These are phyloP conservation scores for Drosophila jambulina DNA, from an alignment of 1,140 invertebrate species.

Conservation along the genomic window DNA sequence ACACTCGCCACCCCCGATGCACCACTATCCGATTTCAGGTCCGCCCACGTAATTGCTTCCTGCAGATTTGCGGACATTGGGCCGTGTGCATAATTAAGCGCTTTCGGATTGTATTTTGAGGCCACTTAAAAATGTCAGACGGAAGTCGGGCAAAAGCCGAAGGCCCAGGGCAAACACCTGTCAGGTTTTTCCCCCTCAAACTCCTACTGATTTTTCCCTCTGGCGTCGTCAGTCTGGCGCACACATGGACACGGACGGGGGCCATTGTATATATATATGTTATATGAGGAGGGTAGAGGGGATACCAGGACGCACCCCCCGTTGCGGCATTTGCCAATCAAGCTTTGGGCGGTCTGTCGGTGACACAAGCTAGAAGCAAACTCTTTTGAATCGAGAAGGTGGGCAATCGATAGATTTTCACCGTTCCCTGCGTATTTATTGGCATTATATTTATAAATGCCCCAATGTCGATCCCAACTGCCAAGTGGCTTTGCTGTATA, in stretches of 20 bases:
- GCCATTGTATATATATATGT: background rate
- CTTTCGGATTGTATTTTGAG: conserved; percentile 59
- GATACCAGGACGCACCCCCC: conserved; percentile 13
- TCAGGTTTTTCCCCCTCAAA: conserved; percentile 45
- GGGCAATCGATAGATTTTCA: conserved; percentile 70
- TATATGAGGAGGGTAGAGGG: background rate
- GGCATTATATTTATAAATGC: conserved; percentile 67
- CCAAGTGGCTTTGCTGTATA: conserved; percentile 50
- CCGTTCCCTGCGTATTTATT: conserved; percentile 62
- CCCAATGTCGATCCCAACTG: conserved; percentile 44
- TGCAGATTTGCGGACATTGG: conserved; percentile 73
- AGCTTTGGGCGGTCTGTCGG: conserved; percentile 52
- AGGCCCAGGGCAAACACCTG: conserved; percentile 68
- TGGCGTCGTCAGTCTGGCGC: conserved; percentile 23
- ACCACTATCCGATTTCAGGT: conserved; percentile 78
- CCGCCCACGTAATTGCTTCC: conserved; percentile 81
- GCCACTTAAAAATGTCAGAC: conserved; percentile 73
- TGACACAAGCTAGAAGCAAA: conserved; percentile 53
- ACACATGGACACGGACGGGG: conserved; percentile 8
- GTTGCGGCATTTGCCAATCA: conserved; percentile 67
- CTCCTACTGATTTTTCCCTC: conserved; percentile 22
- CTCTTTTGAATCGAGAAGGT: conserved; percentile 30
- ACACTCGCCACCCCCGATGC: conserved; percentile 31
- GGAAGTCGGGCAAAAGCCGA: conserved; percentile 59
- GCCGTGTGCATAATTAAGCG: conserved; percentile 77